Evolutionary conservation across 2,113 vertebrate genomes (phyloP), one percentile per base, ranked within the genome.

Genomic region (Gopherus flavomarginatus): DNA sequence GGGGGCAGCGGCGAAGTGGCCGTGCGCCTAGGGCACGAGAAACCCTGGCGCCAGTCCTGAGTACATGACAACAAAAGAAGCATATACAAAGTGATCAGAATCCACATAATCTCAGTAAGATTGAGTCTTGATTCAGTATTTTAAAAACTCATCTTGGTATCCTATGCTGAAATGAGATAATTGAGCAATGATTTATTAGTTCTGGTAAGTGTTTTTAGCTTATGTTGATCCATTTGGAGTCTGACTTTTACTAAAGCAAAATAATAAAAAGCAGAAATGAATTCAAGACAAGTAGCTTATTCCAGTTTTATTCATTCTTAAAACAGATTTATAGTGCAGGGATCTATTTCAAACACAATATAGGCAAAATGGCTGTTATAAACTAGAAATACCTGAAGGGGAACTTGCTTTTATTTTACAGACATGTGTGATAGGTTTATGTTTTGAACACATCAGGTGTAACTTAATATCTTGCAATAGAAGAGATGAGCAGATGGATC

Each of bases 291-390:
- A 93, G 69, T 83, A 2, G 79, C 35, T 92, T 82, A 3, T 80
- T 93, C 62, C 87, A 87, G 42, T 81, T 95, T 94, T 89, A 90
- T 84, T 92, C 6, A 78, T 57, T 24, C 62, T 92, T 94, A 92
- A 83, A 93, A 62, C 78, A 81, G 57, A 92, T 94, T 90, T 91
- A 93, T 53, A 87, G 84, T 50, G 86, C 84, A n/a, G 93, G n/a
- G 19, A 72, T 69, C n/a, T 69, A 38, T 72, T 72, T n/a, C 65
- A 22, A 72, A 38, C 35, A 62, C 59, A 62, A 62, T 35, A 62
- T 62, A 54, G n/a, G 35, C n/a, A 72, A 91, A 92, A 42, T 24
- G 89, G 80, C 22, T 81, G 31, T n/a, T 88, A 79, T 12, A 85
- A 81, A n/a, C 88, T 0, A 86, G 49, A 88, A 80, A 95, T 85